Evolutionary conservation across 2,797 vertebrate species (phyloP).

Genomic region (Esox lucius): DNA sequence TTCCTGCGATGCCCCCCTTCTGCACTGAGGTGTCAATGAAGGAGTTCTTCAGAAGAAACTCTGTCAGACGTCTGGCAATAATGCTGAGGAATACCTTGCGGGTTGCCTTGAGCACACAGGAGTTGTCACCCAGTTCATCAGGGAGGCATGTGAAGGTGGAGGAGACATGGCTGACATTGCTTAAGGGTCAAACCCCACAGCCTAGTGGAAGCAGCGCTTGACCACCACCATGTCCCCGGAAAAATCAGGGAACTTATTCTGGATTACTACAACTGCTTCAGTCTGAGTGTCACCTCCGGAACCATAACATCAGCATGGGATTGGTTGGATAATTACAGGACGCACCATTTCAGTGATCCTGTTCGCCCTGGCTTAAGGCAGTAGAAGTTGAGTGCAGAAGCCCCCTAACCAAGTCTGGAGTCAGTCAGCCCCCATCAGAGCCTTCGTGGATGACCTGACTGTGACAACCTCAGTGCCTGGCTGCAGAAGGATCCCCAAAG

Average conservation of each 20-base stretch:
- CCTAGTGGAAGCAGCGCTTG: not conserved
- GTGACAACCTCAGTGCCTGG: slow-evolving; percentile 14
- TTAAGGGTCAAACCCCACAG: not conserved
- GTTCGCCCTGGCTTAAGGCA: slow-evolving; percentile 4
- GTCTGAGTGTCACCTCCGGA: not conserved
- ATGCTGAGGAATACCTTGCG: not conserved
- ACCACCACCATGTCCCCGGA: not conserved
- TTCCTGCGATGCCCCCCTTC: not conserved
- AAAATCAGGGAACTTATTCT: not conserved
- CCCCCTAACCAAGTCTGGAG: not conserved
- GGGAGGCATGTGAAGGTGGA: not conserved
- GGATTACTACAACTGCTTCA: not conserved
- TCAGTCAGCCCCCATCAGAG: not conserved
- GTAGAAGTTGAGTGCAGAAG: slow-evolving; percentile 6
- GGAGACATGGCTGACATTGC: not conserved
- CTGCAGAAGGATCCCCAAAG: slow-evolving; percentile 13
- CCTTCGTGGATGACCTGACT: slow-evolving; percentile 10
- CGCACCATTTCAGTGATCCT: slow-evolving; percentile 5
- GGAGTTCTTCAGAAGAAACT: not conserved
- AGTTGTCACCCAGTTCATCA: not conserved
- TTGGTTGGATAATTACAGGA: slow-evolving; percentile 9
- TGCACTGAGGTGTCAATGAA: not conserved
- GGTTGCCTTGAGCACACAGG: slow-evolving; percentile 5
- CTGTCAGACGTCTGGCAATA: slow-evolving; percentile 4
- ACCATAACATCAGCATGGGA: not conserved